A percentile compares a stretch with the other conserved stretches of the same genome.
Conservation (phyloP, 2,888 invertebrate genomes). For the Acrobasis consociella region DNA sequence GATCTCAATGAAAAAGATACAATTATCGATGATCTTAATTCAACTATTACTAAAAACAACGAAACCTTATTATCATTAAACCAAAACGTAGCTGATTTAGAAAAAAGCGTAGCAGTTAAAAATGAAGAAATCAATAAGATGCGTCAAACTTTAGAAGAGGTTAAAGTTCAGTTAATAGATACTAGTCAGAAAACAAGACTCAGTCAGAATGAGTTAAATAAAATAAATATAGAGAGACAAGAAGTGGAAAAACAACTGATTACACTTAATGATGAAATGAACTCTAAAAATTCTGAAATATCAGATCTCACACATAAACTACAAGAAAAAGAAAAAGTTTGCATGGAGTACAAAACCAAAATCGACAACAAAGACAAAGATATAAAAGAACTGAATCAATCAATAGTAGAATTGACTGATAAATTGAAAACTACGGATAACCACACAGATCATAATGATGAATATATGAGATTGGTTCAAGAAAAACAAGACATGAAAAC, state of each 20-base stretch:
- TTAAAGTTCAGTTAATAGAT: constrained; percentile 43
- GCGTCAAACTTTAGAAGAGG: constrained; percentile 44
- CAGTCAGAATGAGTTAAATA: constrained; percentile 52
- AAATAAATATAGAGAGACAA: constrained; percentile 54
- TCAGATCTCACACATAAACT: constrained; percentile 43
- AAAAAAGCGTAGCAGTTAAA: constrained; percentile 49
- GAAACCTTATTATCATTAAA: constrained; percentile 42
- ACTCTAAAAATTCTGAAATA: constrained; percentile 52
- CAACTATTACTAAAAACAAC: constrained; percentile 50
- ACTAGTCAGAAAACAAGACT: constrained; percentile 40
- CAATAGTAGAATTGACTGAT: constrained; percentile 59
- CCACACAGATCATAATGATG: constrained; percentile 51
- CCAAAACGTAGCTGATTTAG: constrained; percentile 50
- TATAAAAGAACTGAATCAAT: constrained; percentile 65
- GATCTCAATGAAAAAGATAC: constrained; percentile 70
- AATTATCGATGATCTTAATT: constrained; percentile 59
- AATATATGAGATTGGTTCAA: constrained; percentile 52
- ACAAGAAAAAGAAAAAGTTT: constrained; percentile 46
- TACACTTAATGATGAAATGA: constrained; percentile 53
- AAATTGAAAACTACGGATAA: constrained; percentile 57
- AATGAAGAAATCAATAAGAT: constrained; percentile 58
- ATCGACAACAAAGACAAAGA: constrained; percentile 61
- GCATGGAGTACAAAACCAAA: constrained; percentile 42
- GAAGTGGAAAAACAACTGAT: constrained; percentile 53
- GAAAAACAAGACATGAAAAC: constrained; percentile 57